Conservation (phyloP, 2,113 vertebrate species). For the Gnathonemus longibarbis region DNA sequence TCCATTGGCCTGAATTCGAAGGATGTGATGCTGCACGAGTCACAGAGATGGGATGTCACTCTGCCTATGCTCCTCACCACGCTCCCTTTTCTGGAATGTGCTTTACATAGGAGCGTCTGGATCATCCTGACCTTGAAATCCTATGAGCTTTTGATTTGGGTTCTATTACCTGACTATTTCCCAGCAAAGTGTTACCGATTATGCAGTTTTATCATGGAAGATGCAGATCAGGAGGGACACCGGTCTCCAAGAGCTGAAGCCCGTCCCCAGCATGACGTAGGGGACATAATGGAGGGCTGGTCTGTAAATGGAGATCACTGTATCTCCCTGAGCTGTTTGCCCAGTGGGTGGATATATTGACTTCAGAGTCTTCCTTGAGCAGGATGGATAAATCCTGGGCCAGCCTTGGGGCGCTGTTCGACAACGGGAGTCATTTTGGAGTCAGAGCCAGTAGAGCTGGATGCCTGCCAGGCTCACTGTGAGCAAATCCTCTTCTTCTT, state of each 20-base stretch:
- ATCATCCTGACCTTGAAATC: neutral
- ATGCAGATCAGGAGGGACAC: neutral
- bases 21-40: slow-evolving; percentile 23
- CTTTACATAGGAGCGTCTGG: neutral
- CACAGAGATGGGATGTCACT: slow-evolving; percentile 25
- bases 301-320: neutral
- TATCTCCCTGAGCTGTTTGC: slow-evolving; percentile 15
- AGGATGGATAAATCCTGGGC: slow-evolving; percentile 31
- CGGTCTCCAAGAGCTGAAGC: neutral
- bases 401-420: slow-evolving; percentile 41
- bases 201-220: no score
- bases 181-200: neutral
- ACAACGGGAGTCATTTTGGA: slow-evolving; percentile 44
- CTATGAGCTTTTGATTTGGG: neutral
- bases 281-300: neutral
- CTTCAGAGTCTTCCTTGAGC: slow-evolving; percentile 32
- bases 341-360: slow-evolving; percentile 11
- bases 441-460: slow-evolving; percentile 58
- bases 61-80: slow-evolving; percentile 47
- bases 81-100: neutral
- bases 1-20: neutral
- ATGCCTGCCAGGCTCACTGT: slow-evolving; percentile 55
- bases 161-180: neutral
- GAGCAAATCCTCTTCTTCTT: slow-evolving; percentile 31
- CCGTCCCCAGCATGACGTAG: neutral